Evolutionary conservation across 1,140 invertebrate species (phyloP), one percentile per base, ranked within the genome.

Genomic region (Brachionus rubens): DNA sequence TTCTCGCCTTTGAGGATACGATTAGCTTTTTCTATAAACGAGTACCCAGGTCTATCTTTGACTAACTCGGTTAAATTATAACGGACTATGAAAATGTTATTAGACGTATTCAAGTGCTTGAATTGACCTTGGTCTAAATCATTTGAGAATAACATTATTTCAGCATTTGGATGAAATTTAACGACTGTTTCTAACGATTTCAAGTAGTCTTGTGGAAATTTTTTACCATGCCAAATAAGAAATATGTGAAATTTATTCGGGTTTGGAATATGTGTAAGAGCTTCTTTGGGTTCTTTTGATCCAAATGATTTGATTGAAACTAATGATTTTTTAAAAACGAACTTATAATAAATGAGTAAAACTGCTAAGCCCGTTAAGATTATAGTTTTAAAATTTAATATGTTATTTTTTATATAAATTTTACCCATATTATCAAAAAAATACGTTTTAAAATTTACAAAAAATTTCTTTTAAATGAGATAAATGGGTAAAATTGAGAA

Each of bases 91-190:
- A 54, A 54, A 3, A 54, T 19, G 24, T 54, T 54, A 10, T 28
- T 28, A 54, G 9, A 12, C 19, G 28, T 54, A 21, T 54, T 54
- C 19, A 54, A n/a, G 9, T 9, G 3, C 0, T 12, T 28, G 33
- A 54, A 54, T 28, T 28, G 33, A 10, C 33, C 52, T 54, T 12
- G 2, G 12, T 54, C 9, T 14, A 54, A 21, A n/a, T 54, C 52
- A 28, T 54, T 54, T 54, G 52, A 54, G 33, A 30, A 54, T 12
- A 54, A 14, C 52, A 54, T 54, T 54, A 54, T 54, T 54, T 54
- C 52, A 28, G 52, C 52, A 28, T 54, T 28, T 54, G 52, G 52
- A 54, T 54, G 52, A 54, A 54, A 54, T 33, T 54, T 54, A 14
- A 54, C 52, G 0, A 54, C 7, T 28, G 52, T 54, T 54, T 28